Evolutionary conservation across 2,888 invertebrate genomes (phyloP).

Genomic region (Acrobasis consociella): DNA sequence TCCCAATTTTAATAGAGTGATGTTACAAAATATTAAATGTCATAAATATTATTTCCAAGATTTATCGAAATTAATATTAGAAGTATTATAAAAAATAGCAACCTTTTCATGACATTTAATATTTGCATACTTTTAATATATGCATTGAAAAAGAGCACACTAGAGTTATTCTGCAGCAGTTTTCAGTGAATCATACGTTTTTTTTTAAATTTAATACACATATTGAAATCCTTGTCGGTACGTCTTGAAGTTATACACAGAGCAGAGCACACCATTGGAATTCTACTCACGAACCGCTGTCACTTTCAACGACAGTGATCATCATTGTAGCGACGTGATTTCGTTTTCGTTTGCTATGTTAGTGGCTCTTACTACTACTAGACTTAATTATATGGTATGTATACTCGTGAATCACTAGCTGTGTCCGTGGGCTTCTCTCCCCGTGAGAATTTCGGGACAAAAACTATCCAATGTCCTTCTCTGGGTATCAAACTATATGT

Average conservation of each 20-base stretch:
- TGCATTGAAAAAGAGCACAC: constrained; percentile 39
- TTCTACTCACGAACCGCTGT: constrained; percentile 65
- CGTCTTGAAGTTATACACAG: background rate
- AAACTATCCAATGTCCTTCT: too few species aligned
- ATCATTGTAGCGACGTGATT: constrained; percentile 58
- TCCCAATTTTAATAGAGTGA: too few species aligned
- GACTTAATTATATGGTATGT: too few species aligned
- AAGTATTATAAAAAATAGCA: background rate
- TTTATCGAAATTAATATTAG: background rate
- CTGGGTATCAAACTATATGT: too few species aligned
- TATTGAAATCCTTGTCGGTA: background rate
- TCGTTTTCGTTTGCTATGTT: constrained; percentile 63
- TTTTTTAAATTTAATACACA: too few species aligned
- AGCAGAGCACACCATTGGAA: constrained; percentile 44
- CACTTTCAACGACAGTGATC: constrained; percentile 67
- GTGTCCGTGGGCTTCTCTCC: too few species aligned
- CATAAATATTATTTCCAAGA: background rate
- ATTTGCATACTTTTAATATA: background rate
- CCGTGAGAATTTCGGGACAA: too few species aligned
- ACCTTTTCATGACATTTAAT: background rate
- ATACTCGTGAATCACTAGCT: too few species aligned
- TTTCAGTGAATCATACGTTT: background rate
- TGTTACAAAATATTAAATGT: too few species aligned
- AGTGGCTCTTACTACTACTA: background rate
- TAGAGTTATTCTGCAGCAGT: background rate